Percentiles rank a stretch among this genome's conserved stretches.
Evolutionary conservation across 1,140 invertebrate genomes (phyloP).

Genomic region (Ips typographus): DNA sequence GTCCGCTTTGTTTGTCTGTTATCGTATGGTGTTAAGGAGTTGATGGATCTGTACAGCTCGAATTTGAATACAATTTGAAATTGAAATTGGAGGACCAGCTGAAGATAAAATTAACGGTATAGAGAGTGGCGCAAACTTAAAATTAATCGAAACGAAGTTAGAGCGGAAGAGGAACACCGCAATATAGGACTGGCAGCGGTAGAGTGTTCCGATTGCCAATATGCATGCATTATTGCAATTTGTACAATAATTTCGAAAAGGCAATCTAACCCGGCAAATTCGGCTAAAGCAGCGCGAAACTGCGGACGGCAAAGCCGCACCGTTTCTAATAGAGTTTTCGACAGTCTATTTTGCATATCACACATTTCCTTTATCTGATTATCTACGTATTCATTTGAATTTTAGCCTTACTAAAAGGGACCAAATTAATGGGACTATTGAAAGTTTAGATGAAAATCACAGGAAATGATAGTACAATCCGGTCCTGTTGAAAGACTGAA

Average conservation of each 20-base stretch:
- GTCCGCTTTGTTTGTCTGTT: background rate
- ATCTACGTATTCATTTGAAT: constrained; percentile 5
- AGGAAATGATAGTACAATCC: background rate
- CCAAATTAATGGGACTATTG: too few species aligned
- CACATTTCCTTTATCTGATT: constrained; percentile 38
- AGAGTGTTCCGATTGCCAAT: constrained; percentile 47
- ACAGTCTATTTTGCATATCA: constrained; percentile 37
- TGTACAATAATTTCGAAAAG: constrained; percentile 50
- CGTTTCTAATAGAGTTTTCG: constrained; percentile 38
- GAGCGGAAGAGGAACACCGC: background rate
- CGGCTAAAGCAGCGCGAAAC: constrained; percentile 18
- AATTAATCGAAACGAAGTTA: constrained; percentile 31
- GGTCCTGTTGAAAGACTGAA: background rate
- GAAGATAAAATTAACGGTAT: constrained; percentile 8
- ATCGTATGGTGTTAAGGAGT: too few species aligned
- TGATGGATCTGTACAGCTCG: too few species aligned
- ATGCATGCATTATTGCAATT: constrained; percentile 52
- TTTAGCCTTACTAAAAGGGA: background rate
- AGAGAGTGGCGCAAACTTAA: constrained; percentile 16
- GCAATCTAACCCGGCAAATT: constrained; percentile 42
- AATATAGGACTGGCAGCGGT: too few species aligned
- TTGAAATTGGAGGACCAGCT: constrained; percentile 3
- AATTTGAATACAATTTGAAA: background rate
- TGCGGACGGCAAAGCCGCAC: constrained; percentile 10
- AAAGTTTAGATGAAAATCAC: too few species aligned